A percentile compares a stretch with the other conserved stretches of the same genome.
Conservation (phyloP, 2,113 vertebrate genomes). For the Bettongia penicillata region DNA sequence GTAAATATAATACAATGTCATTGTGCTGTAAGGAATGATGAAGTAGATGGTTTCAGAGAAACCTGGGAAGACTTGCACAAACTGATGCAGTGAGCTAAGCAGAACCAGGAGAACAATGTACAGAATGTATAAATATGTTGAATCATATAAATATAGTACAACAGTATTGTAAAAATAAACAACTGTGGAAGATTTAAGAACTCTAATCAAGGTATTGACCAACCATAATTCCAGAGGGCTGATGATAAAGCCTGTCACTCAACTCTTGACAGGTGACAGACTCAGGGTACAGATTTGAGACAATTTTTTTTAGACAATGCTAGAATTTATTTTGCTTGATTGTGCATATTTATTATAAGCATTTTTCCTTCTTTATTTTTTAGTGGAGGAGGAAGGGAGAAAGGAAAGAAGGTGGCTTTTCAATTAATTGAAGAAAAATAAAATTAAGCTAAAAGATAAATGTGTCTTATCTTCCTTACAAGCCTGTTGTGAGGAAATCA, state of each 20-base stretch:
- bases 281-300: not conserved
- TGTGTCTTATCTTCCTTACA: not conserved
- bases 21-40: not conserved
- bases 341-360: not conserved
- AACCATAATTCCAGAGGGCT: not conserved
- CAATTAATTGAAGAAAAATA: not conserved
- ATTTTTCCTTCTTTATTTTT: not conserved
- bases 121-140: not conserved
- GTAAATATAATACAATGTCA: not conserved
- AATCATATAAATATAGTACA: not conserved
- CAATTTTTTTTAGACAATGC: not conserved
- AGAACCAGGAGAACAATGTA: not conserved
- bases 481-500: not conserved
- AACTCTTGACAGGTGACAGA: not conserved
- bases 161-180: not conserved
- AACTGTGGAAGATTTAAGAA: not conserved
- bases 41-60: not conserved
- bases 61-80: not conserved
- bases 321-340: not conserved
- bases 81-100: not conserved
- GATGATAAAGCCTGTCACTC: not conserved
- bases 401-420: not conserved
- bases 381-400: not conserved
- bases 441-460: not conserved
- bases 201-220: not conserved